Evolutionary conservation across 1,140 invertebrate species (phyloP).

Genomic region (Anthonomus grandis): DNA sequence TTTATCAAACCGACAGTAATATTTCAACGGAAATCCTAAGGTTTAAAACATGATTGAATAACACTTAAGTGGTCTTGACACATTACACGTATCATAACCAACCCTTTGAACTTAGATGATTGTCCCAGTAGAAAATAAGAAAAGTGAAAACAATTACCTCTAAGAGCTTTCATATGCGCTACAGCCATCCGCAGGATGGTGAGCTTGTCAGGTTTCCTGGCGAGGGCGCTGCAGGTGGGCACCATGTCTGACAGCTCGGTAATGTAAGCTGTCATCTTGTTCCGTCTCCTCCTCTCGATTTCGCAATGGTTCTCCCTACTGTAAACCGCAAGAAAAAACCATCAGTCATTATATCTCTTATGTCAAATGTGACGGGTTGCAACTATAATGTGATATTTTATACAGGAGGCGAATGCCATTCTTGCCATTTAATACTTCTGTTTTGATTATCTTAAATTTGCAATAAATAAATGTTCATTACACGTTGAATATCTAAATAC

Average conservation of each 20-base stretch:
- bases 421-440: neutral
- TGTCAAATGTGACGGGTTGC: conserved; percentile 5
- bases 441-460: neutral
- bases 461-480: neutral
- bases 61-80: too few species aligned
- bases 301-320: conserved; percentile 99
- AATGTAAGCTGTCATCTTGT: conserved; percentile 99
- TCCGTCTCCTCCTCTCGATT: conserved; percentile 94
- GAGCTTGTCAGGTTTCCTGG: conserved; percentile 97
- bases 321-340: conserved; percentile 52
- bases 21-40: too few species aligned
- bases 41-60: too few species aligned
- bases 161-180: conserved; percentile 96
- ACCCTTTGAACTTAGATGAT: too few species aligned
- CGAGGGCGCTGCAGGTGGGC: conserved; percentile 94
- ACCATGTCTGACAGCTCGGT: conserved; percentile 99
- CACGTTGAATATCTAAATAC: too few species aligned
- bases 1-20: too few species aligned
- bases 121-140: too few species aligned
- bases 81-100: too few species aligned
- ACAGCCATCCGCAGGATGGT: conserved; percentile 99
- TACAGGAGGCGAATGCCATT: neutral
- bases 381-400: too few species aligned
- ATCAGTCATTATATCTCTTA: conserved; percentile 52
- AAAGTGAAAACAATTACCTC: too few species aligned